A percentile compares a stretch with the other conserved stretches of the same genome.
Conservation (phyloP, 2,113 vertebrate species). For the Lampris megalopsis region DNA sequence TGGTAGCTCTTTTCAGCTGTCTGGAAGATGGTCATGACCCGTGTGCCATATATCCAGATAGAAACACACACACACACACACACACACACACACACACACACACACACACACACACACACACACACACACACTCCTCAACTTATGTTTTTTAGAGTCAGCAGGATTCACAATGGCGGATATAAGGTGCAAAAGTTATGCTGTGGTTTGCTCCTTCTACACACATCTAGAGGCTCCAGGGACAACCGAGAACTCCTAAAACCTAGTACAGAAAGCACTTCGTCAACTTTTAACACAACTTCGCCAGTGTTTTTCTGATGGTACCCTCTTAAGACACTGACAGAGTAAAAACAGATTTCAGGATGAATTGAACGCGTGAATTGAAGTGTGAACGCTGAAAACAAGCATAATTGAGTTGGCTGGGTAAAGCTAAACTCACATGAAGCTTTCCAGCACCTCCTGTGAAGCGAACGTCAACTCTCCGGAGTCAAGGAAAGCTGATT, state of each 20-base stretch:
- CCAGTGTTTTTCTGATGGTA: too few relatives aligned
- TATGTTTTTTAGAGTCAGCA: slow-evolving; percentile 26
- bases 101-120: slow-evolving; percentile 22
- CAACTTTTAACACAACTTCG: too few relatives aligned
- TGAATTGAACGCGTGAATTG: too few relatives aligned
- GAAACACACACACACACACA: not conserved
- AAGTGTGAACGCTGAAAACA: slow-evolving; percentile 56
- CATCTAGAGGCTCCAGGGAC: slow-evolving; percentile 17
- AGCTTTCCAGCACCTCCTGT: slow-evolving; percentile 45
- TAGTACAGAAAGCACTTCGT: too few relatives aligned
- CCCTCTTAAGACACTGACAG: too few relatives aligned
- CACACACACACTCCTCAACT: slow-evolving; percentile 22
- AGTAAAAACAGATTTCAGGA: slow-evolving; percentile 32
- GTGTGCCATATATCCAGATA: not conserved
- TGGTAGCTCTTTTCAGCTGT: not conserved
- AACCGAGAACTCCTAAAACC: slow-evolving; percentile 24
- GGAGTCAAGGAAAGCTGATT: slow-evolving; percentile 8
- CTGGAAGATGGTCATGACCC: not conserved
- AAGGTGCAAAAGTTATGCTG: slow-evolving; percentile 31
- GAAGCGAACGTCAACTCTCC: slow-evolving; percentile 14
- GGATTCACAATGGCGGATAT: slow-evolving; percentile 13
- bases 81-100: not conserved
- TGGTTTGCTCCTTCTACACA: slow-evolving; percentile 26
- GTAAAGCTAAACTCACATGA: slow-evolving; percentile 36
- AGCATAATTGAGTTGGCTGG: slow-evolving; percentile 52